Evolutionary conservation across 2,797 vertebrate genomes (phyloP), one percentile per base, ranked within the genome.

Genomic region (Rousettus madagascariensis): DNA sequence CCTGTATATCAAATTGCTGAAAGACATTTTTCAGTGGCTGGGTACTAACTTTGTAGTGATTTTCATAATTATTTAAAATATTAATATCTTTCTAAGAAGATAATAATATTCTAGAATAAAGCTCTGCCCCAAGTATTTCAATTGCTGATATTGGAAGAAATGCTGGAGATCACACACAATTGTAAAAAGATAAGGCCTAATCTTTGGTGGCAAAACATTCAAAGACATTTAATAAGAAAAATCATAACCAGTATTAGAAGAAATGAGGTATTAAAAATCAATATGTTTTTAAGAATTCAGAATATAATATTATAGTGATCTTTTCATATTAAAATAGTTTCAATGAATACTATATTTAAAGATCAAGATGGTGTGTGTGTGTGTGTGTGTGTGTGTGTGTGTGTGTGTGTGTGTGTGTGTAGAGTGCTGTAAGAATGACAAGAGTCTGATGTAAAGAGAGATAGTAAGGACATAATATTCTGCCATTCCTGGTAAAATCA

Each of bases 21-120:
- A 96, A 96, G 53, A 85, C 46, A 65, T 96, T 96, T 96, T 96
- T 96, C 78, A 95, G 26, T 63, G 93, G 26, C 30, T 80, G 69
- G 4, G 16, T 28, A 43, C 13, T 77, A 83, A 20, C 7, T 88
- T 57, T 77, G 17, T 57, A 85, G 51, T 55, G 30, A 15, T 49
- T 91, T 83, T 87, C 46, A 88, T 22, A 89, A 79, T 33, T 74
- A 33, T 91, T 96, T 83, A 77, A 97, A 97, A 95, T 0, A 86
- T 71, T 8, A 63, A 24, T 15, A 79, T 38, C 28, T 95, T 95
- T 96, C 89, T 66, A 95, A 88, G 86, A 87, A 87, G 13, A 41
- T 36, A 88, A 66, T 86, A 78, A 69, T 17, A 28, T 51, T 94
- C n/a, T 49, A 57, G 9, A 43, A 59, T 87, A 12, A 74, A 96